A percentile compares a stretch with the other conserved stretches of the same genome.
Evolutionary conservation across 2,888 invertebrate species (phyloP).

Genomic region (Resseliella maxima): DNA sequence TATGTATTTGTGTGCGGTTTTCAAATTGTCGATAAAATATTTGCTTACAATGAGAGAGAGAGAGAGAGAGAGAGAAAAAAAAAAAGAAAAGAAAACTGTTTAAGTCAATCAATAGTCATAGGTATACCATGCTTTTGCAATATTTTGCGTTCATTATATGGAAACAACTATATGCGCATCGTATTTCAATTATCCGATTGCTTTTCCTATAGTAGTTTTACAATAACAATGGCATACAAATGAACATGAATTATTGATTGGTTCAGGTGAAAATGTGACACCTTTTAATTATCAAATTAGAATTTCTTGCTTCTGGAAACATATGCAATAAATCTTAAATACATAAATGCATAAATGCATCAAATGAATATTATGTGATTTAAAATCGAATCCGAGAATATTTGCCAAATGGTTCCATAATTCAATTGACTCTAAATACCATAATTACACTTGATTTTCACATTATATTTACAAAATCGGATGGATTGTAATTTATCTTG

Average conservation of each 20-base stretch:
- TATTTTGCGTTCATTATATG: not conserved
- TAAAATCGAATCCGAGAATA: too few relatives aligned
- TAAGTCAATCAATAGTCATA: not conserved
- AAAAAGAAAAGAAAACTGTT: not conserved
- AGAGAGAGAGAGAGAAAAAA: too few relatives aligned
- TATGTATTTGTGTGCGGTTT: not conserved
- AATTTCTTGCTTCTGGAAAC: too few relatives aligned
- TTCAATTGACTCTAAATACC: not conserved
- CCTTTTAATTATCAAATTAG: too few relatives aligned
- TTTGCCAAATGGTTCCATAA: not conserved
- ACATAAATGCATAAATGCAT: too few relatives aligned
- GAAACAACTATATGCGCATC: not conserved
- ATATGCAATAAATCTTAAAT: not conserved
- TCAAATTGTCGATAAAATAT: not conserved
- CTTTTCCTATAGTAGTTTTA: not conserved
- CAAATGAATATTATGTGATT: too few relatives aligned
- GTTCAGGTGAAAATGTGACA: not conserved
- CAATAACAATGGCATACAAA: not conserved
- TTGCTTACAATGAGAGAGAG: too few relatives aligned
- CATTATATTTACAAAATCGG: not conserved
- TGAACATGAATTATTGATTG: conserved; percentile 28
- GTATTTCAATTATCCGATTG: not conserved
- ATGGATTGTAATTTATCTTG: not conserved
- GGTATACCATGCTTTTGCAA: too few relatives aligned
- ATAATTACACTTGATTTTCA: not conserved